Base-by-base conservation (phyloP, 2,113 vertebrate species). In the Thermophis baileyi region DNA sequence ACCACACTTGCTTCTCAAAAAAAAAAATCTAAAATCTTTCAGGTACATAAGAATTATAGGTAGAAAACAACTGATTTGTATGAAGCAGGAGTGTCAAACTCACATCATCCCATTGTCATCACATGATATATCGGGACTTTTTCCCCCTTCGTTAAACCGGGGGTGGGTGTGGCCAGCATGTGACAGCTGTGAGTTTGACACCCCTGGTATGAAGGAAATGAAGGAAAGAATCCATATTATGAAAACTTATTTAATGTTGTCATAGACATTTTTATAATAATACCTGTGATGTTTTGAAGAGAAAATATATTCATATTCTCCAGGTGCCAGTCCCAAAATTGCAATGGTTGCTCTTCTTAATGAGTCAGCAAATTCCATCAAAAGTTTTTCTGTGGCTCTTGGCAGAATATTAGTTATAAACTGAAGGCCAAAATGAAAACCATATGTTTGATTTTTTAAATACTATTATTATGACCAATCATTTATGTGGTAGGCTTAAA, bases 261-360 rank as follows among this genome's bases (percentile, higher is more conserved):
- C 3, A 49, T 81, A 50, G 60, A 89, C 30, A 54, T 54, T 92
- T 85, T 46, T 91, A 35, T 86, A 87, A 87, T 55, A 87, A 60
- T 91, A 60, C 87, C 57, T 92, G 50, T 44, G 27, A 46, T 74
- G n/a, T 53, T 89, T 88, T 81, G 14, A 50, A 53, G 60, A 54
- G 63, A n/a, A 81, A 88, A 81, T 87, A 89, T 54, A 89, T 95
- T 81, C 89, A 94, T 93, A 55, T 94, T 90, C 63, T 95, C 88
- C 94, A 96, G 94, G 93, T 96, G 92, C 88, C 94, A 92, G 95
- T 91, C 93, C 93, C 93, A 96, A 96, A 94, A 96, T 20, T 90
- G 93, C 60, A 92, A 60, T 94, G 95, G 93, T 89, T 86, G 92
- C 90, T 88, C 85, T 94, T 94, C 96, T 90, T 1, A 6, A 94